A percentile compares a stretch with the other conserved stretches of the same genome.
phyloP scores from a whole-genome alignment of 1,140 invertebrate species.

The Drosophila carrolli region DNA sequence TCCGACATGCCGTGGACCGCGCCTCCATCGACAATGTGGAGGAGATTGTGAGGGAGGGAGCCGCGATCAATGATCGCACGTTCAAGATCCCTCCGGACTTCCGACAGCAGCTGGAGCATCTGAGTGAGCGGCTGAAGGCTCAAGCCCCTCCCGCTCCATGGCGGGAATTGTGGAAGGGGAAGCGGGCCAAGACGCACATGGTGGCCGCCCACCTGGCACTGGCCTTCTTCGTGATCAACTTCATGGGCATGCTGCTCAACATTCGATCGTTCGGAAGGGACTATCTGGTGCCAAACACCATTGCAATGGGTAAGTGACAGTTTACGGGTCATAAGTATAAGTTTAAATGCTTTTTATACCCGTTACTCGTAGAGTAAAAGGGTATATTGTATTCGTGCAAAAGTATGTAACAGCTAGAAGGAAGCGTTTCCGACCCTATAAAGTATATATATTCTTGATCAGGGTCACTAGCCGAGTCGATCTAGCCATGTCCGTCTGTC shows the following conservation, averaged over 20 bases:
- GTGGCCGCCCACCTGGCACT: slow-evolving; percentile 76
- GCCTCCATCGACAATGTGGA: slow-evolving; percentile 68
- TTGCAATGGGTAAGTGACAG: slow-evolving; percentile 80
- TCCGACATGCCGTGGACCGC: slow-evolving; percentile 67
- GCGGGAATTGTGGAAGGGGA: slow-evolving; percentile 75
- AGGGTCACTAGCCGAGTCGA: no score
- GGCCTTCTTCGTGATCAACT: slow-evolving; percentile 83
- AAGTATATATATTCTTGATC: no score
- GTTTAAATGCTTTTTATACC: no score
- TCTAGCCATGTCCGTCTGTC: no score
- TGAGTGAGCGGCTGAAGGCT: slow-evolving; percentile 65
- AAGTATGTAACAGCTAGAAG: no score
- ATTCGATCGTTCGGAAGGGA: slow-evolving; percentile 84
- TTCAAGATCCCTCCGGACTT: slow-evolving; percentile 79
- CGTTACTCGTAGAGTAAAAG: no score
- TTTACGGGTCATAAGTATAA: no score
- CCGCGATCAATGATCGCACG: slow-evolving; percentile 79
- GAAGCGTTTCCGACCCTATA: no score
- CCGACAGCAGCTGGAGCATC: slow-evolving; percentile 63
- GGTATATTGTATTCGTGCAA: no score
- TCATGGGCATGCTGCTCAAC: slow-evolving; percentile 85
- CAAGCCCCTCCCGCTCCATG: slow-evolving; percentile 64
- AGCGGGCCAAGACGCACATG: slow-evolving; percentile 73
- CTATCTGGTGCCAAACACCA: slow-evolving; percentile 82
- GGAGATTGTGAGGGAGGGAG: slow-evolving; percentile 75